phyloP scores from a whole-genome alignment of 2,888 invertebrate genomes.

The Amblyjoppa proteus region DNA sequence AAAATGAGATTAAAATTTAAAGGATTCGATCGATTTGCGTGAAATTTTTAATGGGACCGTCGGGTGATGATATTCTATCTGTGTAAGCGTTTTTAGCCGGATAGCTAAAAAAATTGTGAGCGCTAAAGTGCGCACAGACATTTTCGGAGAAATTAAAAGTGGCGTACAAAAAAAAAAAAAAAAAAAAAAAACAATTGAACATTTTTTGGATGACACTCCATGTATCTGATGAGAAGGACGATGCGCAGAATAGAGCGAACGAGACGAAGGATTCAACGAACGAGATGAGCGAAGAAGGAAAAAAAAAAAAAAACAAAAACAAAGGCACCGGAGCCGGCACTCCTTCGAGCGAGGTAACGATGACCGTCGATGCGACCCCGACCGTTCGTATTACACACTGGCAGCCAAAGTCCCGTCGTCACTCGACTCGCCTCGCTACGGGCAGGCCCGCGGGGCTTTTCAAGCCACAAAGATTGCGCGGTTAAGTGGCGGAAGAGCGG shows the following conservation, averaged over 20 bases:
- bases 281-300: constrained; percentile 1
- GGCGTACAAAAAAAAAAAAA: too few species aligned
- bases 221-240: not conserved
- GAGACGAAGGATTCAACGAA: constrained; percentile 1
- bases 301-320: constrained; percentile 29
- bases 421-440: not conserved
- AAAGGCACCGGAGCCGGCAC: constrained; percentile 17
- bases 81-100: too few species aligned
- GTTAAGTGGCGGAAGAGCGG: constrained; percentile 19
- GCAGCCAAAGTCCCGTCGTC: not conserved
- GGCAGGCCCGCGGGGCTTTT: not conserved
- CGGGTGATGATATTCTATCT: too few species aligned
- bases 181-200: too few species aligned
- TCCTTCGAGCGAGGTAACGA: constrained; percentile 18
- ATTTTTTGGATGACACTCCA: too few species aligned
- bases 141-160: too few species aligned
- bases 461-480: constrained; percentile 5
- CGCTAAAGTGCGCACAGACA: too few species aligned
- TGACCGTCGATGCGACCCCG: constrained; percentile 24
- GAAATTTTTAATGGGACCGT: too few species aligned
- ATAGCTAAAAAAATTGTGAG: too few species aligned
- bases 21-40: too few species aligned
- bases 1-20: too few species aligned
- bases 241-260: not conserved
- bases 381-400: constrained; percentile 7